Conservation (phyloP, 2,888 invertebrate genomes). For the Thera obeliscata region DNA sequence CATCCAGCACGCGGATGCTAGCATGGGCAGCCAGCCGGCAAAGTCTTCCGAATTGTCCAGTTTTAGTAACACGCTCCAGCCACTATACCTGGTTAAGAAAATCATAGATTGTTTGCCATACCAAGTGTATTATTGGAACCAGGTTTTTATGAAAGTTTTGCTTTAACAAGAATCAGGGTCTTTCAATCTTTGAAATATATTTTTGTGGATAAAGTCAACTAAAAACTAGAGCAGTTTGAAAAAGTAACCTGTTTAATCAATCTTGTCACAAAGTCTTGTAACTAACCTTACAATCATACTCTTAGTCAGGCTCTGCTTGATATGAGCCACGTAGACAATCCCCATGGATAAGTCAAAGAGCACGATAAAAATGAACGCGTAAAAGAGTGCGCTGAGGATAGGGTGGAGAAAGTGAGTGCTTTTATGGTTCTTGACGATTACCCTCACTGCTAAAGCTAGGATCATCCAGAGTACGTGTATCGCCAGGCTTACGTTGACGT, state of each 20-base stretch:
- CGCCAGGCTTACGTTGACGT: constrained; percentile 55
- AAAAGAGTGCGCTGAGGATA: constrained; percentile 52
- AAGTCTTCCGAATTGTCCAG: constrained; percentile 58
- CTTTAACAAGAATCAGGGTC: too few relatives aligned
- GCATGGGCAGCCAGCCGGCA: constrained; percentile 70
- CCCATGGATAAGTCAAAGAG: constrained; percentile 71
- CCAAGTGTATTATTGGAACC: too few relatives aligned
- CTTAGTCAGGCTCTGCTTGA: constrained; percentile 68
- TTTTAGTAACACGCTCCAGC: constrained; percentile 64
- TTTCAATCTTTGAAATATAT: too few relatives aligned
- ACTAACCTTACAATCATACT: constrained; percentile 57
- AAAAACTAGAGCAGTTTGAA: too few relatives aligned
- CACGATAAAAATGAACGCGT: constrained; percentile 48
- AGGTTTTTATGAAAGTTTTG: too few relatives aligned
- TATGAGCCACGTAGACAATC: constrained; percentile 66
- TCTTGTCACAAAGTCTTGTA: too few relatives aligned
- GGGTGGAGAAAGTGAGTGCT: constrained; percentile 46
- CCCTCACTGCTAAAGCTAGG: constrained; percentile 48
- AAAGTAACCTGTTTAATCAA: too few relatives aligned
- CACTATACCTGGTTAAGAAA: constrained; percentile 58
- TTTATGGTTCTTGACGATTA: constrained; percentile 40
- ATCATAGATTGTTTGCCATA: background rate
- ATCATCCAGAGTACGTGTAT: constrained; percentile 62
- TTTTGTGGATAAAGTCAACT: too few relatives aligned
- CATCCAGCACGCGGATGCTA: constrained; percentile 63